phyloP scores from a whole-genome alignment of 2,113 vertebrate genomes.

The Taurulus bubalis region DNA sequence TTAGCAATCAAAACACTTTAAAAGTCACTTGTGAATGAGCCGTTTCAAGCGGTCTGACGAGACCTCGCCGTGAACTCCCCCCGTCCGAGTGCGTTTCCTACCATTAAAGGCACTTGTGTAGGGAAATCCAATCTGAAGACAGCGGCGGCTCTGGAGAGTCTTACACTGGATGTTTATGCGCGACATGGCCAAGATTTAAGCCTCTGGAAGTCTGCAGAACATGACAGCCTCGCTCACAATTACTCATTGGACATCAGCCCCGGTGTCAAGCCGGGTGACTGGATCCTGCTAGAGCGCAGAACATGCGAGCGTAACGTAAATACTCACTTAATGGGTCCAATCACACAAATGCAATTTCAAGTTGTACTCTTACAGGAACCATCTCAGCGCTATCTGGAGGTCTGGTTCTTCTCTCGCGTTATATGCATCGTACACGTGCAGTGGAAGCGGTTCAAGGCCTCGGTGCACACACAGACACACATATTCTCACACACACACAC shows the following conservation, averaged over 20 bases:
- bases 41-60: not conserved
- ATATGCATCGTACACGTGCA: conserved; percentile 25
- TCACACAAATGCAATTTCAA: conserved; percentile 36
- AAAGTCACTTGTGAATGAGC: conserved; percentile 6
- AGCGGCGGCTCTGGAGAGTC: conserved; percentile 80
- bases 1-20: not conserved
- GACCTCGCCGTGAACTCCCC: conserved; percentile 52
- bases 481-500: not conserved
- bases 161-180: conserved; percentile 81
- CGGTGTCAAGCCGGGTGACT: conserved; percentile 66
- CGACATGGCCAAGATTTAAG: conserved; percentile 67
- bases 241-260: conserved; percentile 62
- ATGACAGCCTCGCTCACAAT: conserved; percentile 65
- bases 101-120: conserved; percentile 68
- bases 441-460: conserved; percentile 16
- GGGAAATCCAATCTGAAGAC: conserved; percentile 70
- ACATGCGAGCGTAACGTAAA: conserved; percentile 55
- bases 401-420: conserved; percentile 65
- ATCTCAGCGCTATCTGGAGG: conserved; percentile 25
- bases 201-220: conserved; percentile 79
- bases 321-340: conserved; percentile 47
- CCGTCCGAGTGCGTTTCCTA: conserved; percentile 61
- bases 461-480: not conserved
- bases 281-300: conserved; percentile 47
- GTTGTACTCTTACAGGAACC: conserved; percentile 8